Percentiles rank a stretch among this genome's conserved stretches.
These are phyloP conservation scores for Atopsyche davidsoni DNA, from an alignment of 1,140 invertebrate species.

Conservation along the genomic window DNA sequence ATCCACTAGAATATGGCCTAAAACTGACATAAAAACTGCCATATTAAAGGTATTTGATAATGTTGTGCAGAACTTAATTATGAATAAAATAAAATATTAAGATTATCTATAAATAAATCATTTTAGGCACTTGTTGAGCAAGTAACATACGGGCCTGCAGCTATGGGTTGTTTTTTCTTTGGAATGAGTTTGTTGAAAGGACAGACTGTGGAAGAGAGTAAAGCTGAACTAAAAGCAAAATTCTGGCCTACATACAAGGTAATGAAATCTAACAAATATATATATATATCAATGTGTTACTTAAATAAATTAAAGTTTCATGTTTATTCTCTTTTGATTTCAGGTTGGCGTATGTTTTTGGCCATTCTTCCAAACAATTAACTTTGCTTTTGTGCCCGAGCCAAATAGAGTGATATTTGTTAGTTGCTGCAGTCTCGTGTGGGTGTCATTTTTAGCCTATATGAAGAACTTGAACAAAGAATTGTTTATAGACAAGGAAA, in stretches of 20 bases:
- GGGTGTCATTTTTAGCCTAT: constrained; percentile 80
- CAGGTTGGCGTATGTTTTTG: constrained; percentile 74
- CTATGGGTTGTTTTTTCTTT: constrained; percentile 75
- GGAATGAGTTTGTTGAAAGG: constrained; percentile 72
- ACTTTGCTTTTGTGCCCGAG: constrained; percentile 71
- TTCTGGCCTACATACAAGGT: constrained; percentile 78
- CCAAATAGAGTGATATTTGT: constrained; percentile 78
- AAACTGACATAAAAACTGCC: constrained; percentile 54
- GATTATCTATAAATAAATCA: too few relatives aligned
- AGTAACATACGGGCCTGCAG: constrained; percentile 72
- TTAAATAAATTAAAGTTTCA: background rate
- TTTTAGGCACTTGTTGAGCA: constrained; percentile 73
- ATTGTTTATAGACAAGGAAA: constrained; percentile 23
- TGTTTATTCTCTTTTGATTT: constrained; percentile 31
- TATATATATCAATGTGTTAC: background rate
- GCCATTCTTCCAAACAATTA: constrained; percentile 76
- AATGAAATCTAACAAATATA: constrained; percentile 24
- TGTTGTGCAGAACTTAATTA: too few relatives aligned
- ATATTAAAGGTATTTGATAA: constrained; percentile 69
- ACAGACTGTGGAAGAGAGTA: constrained; percentile 59
- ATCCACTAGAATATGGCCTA: constrained; percentile 58
- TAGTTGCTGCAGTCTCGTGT: constrained; percentile 73
- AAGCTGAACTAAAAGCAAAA: constrained; percentile 66
- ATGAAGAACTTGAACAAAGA: constrained; percentile 69
- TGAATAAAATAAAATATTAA: too few relatives aligned